Evolutionary conservation across 2,888 invertebrate species (phyloP).

Genomic region (Myopa tessellatipennis): DNA sequence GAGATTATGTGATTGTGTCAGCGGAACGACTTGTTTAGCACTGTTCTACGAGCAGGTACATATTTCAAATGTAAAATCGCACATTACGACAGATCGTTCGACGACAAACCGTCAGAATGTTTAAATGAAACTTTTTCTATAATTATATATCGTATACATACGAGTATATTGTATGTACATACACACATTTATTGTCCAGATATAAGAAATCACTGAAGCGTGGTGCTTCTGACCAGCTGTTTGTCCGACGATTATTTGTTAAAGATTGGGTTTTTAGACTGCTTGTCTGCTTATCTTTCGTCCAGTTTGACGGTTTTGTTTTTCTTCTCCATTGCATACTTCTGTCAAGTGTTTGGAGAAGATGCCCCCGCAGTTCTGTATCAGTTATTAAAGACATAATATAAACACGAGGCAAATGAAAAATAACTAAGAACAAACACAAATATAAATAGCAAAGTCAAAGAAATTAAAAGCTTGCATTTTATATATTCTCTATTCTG

Average conservation of each 20-base stretch:
- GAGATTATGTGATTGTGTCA: background rate
- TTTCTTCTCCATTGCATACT: background rate
- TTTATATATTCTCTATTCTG: background rate
- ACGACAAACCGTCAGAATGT: background rate
- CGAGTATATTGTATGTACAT: background rate
- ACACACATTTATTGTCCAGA: background rate
- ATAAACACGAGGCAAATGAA: too few relatives aligned
- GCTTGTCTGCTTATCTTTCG: background rate
- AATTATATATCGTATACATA: background rate
- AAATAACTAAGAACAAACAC: too few relatives aligned
- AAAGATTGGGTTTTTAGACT: background rate
- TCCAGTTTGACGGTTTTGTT: background rate
- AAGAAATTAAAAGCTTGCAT: background rate
- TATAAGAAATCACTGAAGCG: background rate
- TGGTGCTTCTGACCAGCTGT: background rate
- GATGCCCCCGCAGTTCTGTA: conserved; percentile 10
- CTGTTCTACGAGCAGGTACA: background rate
- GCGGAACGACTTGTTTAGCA: background rate
- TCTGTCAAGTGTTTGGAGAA: background rate
- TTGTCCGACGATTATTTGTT: conserved; percentile 7
- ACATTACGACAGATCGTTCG: background rate
- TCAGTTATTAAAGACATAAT: background rate
- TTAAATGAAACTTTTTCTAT: background rate
- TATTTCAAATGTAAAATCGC: too few relatives aligned
- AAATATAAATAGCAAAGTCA: background rate